phyloP scores from a whole-genome alignment of 2,797 vertebrate genomes.

The Trichosurus vulpecula region DNA sequence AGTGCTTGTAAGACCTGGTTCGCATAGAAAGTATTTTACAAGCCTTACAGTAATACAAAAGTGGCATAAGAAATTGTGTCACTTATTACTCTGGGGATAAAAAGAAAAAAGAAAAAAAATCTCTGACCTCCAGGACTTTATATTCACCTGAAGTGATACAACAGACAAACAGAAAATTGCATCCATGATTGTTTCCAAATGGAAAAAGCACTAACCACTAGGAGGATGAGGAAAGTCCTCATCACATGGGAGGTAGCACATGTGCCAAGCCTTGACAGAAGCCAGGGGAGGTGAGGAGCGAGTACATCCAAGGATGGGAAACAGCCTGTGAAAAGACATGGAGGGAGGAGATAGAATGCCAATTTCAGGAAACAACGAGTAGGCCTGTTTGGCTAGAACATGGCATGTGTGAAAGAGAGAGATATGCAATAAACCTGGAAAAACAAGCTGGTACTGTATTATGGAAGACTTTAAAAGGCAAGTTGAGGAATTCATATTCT shows the following conservation, averaged over 20 bases:
- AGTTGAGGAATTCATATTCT: not conserved
- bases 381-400: not conserved
- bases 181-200: not conserved
- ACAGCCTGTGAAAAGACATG: not conserved
- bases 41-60: not conserved
- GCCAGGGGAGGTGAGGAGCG: not conserved
- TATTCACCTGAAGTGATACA: not conserved
- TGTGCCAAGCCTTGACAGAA: not conserved
- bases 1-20: not conserved
- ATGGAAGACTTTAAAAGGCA: not conserved
- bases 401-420: not conserved
- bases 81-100: not conserved
- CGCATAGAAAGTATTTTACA: not conserved
- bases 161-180: not conserved
- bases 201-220: not conserved
- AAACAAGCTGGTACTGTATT: not conserved
- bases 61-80: not conserved
- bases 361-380: not conserved
- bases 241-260: not conserved
- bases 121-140: not conserved
- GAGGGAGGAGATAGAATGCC: not conserved
- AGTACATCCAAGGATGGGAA: not conserved
- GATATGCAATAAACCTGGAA: not conserved
- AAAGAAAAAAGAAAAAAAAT: not conserved
- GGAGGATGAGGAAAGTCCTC: not conserved